Evolutionary conservation across 2,113 vertebrate genomes (phyloP).

Genomic region (Pantherophis guttatus): DNA sequence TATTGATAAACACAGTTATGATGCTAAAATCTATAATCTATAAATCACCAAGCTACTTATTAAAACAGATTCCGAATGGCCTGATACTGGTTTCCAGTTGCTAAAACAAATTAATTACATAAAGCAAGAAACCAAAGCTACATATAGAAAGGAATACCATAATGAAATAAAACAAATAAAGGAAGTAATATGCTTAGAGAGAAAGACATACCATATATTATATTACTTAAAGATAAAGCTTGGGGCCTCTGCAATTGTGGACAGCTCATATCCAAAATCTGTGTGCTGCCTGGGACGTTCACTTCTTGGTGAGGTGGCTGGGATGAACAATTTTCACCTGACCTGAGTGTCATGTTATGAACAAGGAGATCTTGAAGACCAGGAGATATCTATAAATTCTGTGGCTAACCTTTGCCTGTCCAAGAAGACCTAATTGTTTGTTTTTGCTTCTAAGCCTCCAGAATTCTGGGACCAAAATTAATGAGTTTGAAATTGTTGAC

Average conservation of each 20-base stretch:
- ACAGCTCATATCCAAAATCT: neutral
- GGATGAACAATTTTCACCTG: neutral
- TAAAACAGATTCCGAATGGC: neutral
- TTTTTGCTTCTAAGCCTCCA: neutral
- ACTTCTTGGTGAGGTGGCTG: neutral
- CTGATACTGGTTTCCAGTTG: neutral
- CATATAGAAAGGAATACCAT: neutral
- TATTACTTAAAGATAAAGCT: neutral
- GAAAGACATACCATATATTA: neutral
- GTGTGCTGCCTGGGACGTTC: neutral
- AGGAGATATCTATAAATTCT: neutral
- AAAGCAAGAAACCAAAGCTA: neutral
- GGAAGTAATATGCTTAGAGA: neutral
- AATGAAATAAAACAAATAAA: neutral
- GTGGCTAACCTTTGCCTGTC: neutral
- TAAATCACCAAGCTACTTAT: neutral
- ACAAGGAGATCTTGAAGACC: neutral
- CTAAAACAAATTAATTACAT: neutral
- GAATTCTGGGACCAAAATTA: neutral
- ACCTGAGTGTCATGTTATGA: neutral
- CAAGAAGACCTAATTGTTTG: neutral
- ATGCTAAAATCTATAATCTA: neutral
- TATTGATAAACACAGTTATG: neutral
- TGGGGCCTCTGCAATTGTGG: neutral
- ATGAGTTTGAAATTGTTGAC: neutral